A percentile compares a stretch with the other conserved stretches of the same genome.
phyloP scores from a whole-genome alignment of 2,888 invertebrate species.

The Metallyticus violacea region DNA sequence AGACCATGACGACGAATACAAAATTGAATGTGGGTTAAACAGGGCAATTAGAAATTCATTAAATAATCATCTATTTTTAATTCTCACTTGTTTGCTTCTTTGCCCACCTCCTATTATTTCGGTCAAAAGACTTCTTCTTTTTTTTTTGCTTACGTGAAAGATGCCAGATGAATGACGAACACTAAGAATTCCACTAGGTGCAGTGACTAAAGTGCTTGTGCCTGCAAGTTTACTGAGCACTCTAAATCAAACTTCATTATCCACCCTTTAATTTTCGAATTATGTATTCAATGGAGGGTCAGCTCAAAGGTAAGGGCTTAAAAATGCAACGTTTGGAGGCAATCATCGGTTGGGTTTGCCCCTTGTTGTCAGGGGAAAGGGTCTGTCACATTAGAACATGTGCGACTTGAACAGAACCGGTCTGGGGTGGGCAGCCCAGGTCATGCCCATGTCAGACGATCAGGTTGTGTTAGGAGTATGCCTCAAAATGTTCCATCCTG shows the following conservation, averaged over 20 bases:
- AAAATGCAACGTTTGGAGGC: neutral
- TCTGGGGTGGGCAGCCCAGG: neutral
- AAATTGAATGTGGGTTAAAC: too few species aligned
- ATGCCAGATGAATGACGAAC: too few species aligned
- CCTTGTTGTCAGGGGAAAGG: neutral
- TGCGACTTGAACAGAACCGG: neutral
- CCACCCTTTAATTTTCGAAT: constrained; percentile 14
- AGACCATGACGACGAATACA: too few species aligned
- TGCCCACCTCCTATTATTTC: too few species aligned
- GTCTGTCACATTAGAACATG: neutral
- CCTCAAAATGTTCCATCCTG: too few species aligned
- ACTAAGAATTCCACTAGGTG: too few species aligned
- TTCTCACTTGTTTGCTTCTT: too few species aligned
- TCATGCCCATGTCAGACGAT: neutral
- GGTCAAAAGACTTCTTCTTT: too few species aligned
- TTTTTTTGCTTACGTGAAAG: too few species aligned
- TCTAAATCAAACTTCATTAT: neutral
- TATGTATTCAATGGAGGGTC: neutral
- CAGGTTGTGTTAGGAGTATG: neutral
- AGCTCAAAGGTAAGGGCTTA: neutral
- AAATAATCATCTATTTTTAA: too few species aligned
- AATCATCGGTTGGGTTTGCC: neutral
- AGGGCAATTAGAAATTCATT: too few species aligned
- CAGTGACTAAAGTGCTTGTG: neutral
- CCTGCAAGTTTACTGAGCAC: neutral